A percentile compares a stretch with the other conserved stretches of the same genome.
These are phyloP conservation scores for Eumerus sabulonum DNA, from an alignment of 2,888 invertebrate genomes.

Conservation along the genomic window DNA sequence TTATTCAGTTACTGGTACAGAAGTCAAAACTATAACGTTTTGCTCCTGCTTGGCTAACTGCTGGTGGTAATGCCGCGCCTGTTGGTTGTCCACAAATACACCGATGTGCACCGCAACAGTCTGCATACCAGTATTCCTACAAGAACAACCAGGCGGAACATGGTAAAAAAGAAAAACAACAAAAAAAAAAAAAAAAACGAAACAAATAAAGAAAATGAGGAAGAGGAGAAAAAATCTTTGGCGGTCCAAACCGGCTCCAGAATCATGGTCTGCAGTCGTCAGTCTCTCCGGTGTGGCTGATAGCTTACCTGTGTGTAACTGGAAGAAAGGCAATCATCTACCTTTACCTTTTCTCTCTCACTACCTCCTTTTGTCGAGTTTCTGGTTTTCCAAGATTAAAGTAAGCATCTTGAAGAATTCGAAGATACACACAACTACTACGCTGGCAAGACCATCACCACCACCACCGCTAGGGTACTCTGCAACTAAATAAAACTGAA, in stretches of 20 bases:
- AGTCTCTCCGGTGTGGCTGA: slow-evolving; percentile 26
- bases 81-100: slow-evolving; percentile 21
- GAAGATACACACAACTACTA: slow-evolving; percentile 49
- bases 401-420: slow-evolving; percentile 66
- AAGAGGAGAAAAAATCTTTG: slow-evolving; percentile 58
- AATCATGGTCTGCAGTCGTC: slow-evolving; percentile 58
- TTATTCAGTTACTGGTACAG: slow-evolving; percentile 69
- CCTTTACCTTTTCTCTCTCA: slow-evolving; percentile 60
- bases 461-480: slow-evolving; percentile 7
- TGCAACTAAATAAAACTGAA: slow-evolving; percentile 5
- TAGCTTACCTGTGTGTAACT: slow-evolving; percentile 52
- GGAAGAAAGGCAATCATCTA: slow-evolving; percentile 66
- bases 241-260: slow-evolving; percentile 69
- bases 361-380: slow-evolving; percentile 63
- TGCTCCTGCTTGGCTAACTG: slow-evolving; percentile 65
- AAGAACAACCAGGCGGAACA: slow-evolving; percentile 50
- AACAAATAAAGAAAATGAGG: slow-evolving; percentile 32
- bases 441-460: slow-evolving; percentile 19
- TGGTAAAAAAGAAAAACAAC: slow-evolving; percentile 33
- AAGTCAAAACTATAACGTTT: slow-evolving; percentile 69
- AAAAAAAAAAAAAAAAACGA: slow-evolving; percentile 38
- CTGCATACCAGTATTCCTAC: too few species aligned
- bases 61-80: slow-evolving; percentile 62
- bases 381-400: slow-evolving; percentile 68
- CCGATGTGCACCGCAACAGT: slow-evolving; percentile 3